phyloP scores from a whole-genome alignment of 1,140 invertebrate genomes.

The Phenacoccus solenopsis region DNA sequence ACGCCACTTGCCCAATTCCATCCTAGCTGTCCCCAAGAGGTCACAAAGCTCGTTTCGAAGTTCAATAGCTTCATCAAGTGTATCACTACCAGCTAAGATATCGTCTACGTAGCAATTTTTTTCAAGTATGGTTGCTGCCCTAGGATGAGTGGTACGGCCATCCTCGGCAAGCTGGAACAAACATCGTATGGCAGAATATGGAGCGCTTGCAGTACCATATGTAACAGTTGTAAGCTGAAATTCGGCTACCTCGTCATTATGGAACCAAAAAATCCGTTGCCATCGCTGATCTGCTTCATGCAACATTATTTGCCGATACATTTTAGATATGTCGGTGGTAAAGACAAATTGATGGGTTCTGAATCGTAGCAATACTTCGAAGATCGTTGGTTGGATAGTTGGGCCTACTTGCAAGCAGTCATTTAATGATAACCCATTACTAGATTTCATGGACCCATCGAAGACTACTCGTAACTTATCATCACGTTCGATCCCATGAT shows the following conservation, averaged over 20 bases:
- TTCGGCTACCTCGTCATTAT: conserved; percentile 22
- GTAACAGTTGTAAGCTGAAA: conserved; percentile 34
- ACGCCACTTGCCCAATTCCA: conserved; percentile 29
- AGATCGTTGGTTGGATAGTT: conserved; percentile 32
- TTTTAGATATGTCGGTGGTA: conserved; percentile 33
- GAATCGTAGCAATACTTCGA: conserved; percentile 34
- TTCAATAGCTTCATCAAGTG: conserved; percentile 24
- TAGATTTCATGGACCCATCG: conserved; percentile 29
- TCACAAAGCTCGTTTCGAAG: conserved; percentile 22
- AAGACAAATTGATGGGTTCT: conserved; percentile 30
- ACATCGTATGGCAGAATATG: conserved; percentile 32
- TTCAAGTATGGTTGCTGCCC: conserved; percentile 25
- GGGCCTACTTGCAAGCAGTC: conserved; percentile 30
- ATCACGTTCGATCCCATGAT: conserved; percentile 22
- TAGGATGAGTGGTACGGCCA: conserved; percentile 27
- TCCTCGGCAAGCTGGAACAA: conserved; percentile 28
- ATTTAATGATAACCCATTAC: conserved; percentile 31
- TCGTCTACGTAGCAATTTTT: conserved; percentile 34
- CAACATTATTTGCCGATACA: conserved; percentile 35
- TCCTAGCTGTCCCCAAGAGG: conserved; percentile 19
- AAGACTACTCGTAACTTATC: conserved; percentile 32
- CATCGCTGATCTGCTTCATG: conserved; percentile 30
- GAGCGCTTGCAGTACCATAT: conserved; percentile 32
- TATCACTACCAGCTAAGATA: conserved; percentile 28
- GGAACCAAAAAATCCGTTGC: conserved; percentile 35